Conservation (phyloP, 2,797 vertebrate species). For the Toxotes lorentzi region DNA sequence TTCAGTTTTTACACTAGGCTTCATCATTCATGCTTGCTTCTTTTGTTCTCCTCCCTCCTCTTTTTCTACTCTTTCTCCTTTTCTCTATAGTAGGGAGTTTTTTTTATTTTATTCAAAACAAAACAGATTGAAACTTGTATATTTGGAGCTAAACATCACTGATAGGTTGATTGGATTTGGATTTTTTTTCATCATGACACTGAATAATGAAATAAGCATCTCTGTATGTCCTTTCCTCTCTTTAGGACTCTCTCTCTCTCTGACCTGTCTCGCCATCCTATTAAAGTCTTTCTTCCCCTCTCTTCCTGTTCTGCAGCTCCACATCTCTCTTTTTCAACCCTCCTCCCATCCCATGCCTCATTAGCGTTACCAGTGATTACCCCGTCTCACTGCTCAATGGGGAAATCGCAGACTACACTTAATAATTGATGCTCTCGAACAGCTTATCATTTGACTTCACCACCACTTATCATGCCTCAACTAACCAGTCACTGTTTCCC, state of each 20-base stretch:
- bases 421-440: constrained; percentile 68
- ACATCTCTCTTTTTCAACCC: constrained; percentile 26
- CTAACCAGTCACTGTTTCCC: background rate
- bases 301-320: background rate
- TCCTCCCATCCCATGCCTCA: constrained; percentile 55
- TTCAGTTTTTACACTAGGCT: no score
- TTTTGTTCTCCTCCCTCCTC: no score
- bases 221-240: background rate
- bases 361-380: constrained; percentile 58
- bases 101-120: no score
- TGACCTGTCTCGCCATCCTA: constrained; percentile 5
- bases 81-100: background rate
- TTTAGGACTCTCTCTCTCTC: background rate
- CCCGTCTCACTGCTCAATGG: constrained; percentile 56
- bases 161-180: background rate
- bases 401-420: constrained; percentile 45
- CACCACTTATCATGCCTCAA: background rate
- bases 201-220: background rate
- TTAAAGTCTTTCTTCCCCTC: background rate
- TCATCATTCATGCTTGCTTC: no score
- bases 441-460: constrained; percentile 33
- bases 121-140: no score
- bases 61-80: no score
- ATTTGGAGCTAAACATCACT: background rate
- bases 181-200: no score